Conservation (phyloP, 2,888 invertebrate genomes). For the Podabrus alpinus region DNA sequence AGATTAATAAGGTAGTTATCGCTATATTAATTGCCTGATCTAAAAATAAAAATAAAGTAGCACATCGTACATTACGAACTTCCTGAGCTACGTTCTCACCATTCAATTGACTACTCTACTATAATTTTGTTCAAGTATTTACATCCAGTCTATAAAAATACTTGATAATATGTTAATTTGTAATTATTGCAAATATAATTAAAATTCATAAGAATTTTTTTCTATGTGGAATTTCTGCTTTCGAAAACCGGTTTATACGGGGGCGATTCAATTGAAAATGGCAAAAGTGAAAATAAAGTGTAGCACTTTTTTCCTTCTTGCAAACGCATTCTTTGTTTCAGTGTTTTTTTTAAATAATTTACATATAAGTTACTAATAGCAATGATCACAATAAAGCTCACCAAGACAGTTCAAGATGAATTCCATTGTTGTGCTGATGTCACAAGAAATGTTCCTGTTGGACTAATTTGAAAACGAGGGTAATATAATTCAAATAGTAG, state of each 20-base stretch:
- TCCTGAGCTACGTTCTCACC: slow-evolving; percentile 23
- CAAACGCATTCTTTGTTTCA: background rate
- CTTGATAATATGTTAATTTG: background rate
- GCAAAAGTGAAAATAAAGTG: background rate
- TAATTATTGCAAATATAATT: background rate
- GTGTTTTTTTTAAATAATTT: too few species aligned
- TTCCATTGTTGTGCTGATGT: too few species aligned
- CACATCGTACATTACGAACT: slow-evolving; percentile 15
- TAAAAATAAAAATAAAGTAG: slow-evolving; percentile 13
- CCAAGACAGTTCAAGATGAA: too few species aligned
- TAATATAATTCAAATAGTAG: too few species aligned
- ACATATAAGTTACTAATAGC: background rate
- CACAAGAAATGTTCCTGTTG: too few species aligned
- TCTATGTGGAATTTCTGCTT: background rate
- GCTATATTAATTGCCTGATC: slow-evolving; percentile 18
- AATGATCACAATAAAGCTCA: background rate
- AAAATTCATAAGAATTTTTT: background rate
- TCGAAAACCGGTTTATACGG: background rate
- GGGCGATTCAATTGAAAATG: background rate
- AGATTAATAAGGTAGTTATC: slow-evolving; percentile 15
- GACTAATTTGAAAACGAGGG: too few species aligned
- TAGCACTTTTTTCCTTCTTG: background rate
- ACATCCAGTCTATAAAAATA: background rate
- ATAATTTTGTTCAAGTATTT: background rate
- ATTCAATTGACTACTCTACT: slow-evolving; percentile 1